Evolutionary conservation across 2,888 invertebrate species (phyloP).

Genomic region (Thalpophila matura): DNA sequence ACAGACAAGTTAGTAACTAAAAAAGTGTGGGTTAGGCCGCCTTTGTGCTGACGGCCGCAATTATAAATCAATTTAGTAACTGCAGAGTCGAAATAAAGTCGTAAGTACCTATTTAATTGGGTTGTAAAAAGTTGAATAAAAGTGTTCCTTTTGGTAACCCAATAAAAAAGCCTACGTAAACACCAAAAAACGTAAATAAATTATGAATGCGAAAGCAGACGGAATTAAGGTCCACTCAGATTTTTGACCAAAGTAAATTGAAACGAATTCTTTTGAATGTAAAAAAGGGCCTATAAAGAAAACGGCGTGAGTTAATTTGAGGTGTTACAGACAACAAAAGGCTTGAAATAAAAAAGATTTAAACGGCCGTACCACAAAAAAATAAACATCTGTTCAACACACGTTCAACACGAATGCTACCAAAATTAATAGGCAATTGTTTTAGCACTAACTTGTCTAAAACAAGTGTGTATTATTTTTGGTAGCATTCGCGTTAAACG

Average conservation of each 20-base stretch:
- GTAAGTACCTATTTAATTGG: too few relatives aligned
- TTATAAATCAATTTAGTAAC: too few relatives aligned
- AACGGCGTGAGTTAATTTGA: not conserved
- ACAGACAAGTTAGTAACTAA: too few relatives aligned
- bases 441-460: too few relatives aligned
- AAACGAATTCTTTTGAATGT: not conserved
- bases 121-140: not conserved
- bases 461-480: too few relatives aligned
- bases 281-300: not conserved
- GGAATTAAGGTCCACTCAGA: not conserved
- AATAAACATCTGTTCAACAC: not conserved
- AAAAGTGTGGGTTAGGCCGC: too few relatives aligned
- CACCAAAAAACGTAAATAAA: slow-evolving; percentile 17
- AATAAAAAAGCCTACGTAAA: slow-evolving; percentile 16
- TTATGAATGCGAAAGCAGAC: slow-evolving; percentile 21
- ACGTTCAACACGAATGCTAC: too few relatives aligned
- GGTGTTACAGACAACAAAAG: not conserved
- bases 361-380: not conserved
- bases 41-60: too few relatives aligned
- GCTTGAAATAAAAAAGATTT: not conserved
- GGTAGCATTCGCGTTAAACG: too few relatives aligned
- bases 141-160: not conserved
- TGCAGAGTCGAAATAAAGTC: too few relatives aligned
- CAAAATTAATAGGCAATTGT: too few relatives aligned
- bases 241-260: slow-evolving; percentile 25